A percentile compares a stretch with the other conserved stretches of the same genome.
phyloP scores from a whole-genome alignment of 2,797 vertebrate genomes.

The Rhinichthys osculus region DNA sequence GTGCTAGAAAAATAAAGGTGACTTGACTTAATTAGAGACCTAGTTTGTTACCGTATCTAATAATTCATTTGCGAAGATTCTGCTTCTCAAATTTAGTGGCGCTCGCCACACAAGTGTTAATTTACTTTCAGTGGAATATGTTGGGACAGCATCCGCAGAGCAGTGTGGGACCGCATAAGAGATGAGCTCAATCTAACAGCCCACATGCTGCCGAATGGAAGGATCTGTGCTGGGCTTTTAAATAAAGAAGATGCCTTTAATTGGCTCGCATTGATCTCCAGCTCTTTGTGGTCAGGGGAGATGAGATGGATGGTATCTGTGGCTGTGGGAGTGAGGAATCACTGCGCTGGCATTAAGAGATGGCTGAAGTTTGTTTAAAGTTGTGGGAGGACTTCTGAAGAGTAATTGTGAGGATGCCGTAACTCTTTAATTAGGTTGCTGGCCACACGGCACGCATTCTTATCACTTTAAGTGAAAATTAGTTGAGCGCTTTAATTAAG shows the following conservation, averaged over 20 bases:
- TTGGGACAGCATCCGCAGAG: slow-evolving; percentile 23
- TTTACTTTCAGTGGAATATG: slow-evolving; percentile 28
- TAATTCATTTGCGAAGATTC: neutral
- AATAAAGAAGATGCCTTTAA: slow-evolving; percentile 47
- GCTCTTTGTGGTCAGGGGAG: slow-evolving; percentile 42
- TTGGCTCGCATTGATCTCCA: slow-evolving; percentile 47
- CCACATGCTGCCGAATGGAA: slow-evolving; percentile 11
- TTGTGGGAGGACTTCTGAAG: slow-evolving; percentile 23
- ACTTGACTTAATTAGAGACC: neutral
- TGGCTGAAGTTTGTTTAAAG: slow-evolving; percentile 37
- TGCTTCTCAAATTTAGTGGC: neutral
- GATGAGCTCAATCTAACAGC: slow-evolving; percentile 29
- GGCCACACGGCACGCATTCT: neutral
- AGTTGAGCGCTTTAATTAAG: neutral
- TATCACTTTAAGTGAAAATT: slow-evolving; percentile 31
- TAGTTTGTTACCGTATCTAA: neutral
- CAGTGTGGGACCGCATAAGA: slow-evolving; percentile 35
- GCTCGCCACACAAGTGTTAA: slow-evolving; percentile 4
- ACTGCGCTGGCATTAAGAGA: neutral
- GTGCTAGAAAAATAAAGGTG: neutral
- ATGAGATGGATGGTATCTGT: slow-evolving; percentile 46
- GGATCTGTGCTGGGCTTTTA: slow-evolving; percentile 29
- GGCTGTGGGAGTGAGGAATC: slow-evolving; percentile 35
- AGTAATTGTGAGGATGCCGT: neutral
- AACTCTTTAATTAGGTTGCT: slow-evolving; percentile 27